phyloP scores from a whole-genome alignment of 2,888 invertebrate genomes.

The Pheosia tremula region DNA sequence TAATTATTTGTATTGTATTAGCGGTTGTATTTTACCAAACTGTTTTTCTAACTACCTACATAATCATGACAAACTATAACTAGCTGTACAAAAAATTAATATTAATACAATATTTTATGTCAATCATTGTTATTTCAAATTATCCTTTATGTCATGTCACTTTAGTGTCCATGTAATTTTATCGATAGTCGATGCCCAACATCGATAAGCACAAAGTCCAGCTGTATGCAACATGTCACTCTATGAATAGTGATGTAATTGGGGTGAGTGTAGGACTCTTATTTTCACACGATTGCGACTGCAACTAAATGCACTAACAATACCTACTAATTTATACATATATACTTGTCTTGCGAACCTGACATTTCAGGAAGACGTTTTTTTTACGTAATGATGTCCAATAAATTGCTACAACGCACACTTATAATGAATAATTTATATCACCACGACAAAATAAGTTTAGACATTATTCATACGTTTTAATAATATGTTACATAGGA shows the following conservation, averaged over 20 bases:
- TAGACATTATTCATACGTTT: slow-evolving; percentile 31
- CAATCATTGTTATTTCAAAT: no score
- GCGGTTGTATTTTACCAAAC: no score
- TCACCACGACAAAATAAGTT: slow-evolving; percentile 38
- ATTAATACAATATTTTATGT: no score
- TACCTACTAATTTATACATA: slow-evolving; percentile 27
- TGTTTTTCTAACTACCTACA: no score
- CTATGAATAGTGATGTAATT: slow-evolving; percentile 73
- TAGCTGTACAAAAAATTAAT: no score
- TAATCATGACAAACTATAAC: no score
- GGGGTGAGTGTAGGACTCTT: slow-evolving; percentile 65
- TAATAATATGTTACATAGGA: slow-evolving; percentile 43
- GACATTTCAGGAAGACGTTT: slow-evolving; percentile 52
- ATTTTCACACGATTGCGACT: slow-evolving; percentile 75
- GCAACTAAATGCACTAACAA: slow-evolving; percentile 44
- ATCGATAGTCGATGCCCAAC: slow-evolving; percentile 36
- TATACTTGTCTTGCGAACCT: slow-evolving; percentile 33
- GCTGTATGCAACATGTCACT: slow-evolving; percentile 56
- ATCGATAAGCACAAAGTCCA: slow-evolving; percentile 43
- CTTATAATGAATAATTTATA: slow-evolving; percentile 48
- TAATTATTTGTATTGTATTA: no score
- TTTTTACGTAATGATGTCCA: slow-evolving; percentile 40
- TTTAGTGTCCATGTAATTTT: slow-evolving; percentile 9
- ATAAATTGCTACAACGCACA: slow-evolving; percentile 39
- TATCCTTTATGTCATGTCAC: neutral